phyloP scores from a whole-genome alignment of 2,797 vertebrate genomes.

The Acanthopagrus latus region DNA sequence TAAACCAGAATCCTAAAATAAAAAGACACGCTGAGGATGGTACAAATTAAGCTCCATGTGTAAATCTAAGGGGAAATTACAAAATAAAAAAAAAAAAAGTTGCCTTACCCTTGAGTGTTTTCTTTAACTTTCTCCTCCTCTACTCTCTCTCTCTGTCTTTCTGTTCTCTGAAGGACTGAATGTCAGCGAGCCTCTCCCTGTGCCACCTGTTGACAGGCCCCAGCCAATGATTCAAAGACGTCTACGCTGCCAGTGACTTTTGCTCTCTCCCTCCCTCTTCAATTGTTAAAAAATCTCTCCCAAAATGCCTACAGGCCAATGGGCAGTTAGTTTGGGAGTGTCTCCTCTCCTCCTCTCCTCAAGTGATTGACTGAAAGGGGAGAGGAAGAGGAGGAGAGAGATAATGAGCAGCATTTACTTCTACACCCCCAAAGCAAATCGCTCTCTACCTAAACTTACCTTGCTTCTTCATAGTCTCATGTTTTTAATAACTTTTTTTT shows the following conservation, averaged over 20 bases:
- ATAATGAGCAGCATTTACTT: conserved; percentile 72
- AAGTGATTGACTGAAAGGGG: conserved; percentile 57
- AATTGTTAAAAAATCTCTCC: conserved; percentile 81
- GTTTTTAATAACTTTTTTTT: conserved; percentile 11
- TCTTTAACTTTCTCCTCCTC: conserved; percentile 52
- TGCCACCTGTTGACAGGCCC: conserved; percentile 84
- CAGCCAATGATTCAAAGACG: conserved; percentile 62
- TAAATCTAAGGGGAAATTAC: neutral
- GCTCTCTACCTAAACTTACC: conserved; percentile 33
- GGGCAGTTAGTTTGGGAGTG: conserved; percentile 79
- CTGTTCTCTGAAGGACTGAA: conserved; percentile 51
- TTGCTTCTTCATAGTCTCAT: conserved; percentile 8
- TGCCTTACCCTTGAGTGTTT: conserved; percentile 75
- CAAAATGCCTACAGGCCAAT: conserved; percentile 81
- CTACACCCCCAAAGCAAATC: conserved; percentile 51
- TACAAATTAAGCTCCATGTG: neutral
- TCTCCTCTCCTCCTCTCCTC: conserved; percentile 71
- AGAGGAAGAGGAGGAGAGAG: conserved; percentile 57
- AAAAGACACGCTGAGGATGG: neutral
- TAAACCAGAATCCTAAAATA: neutral
- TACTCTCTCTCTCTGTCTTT: conserved; percentile 44
- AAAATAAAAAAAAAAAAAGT: neutral
- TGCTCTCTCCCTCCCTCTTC: conserved; percentile 62
- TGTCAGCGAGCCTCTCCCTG: conserved; percentile 51
- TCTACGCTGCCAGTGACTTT: conserved; percentile 55